Base-by-base conservation (phyloP, 2,888 invertebrate species). In the Cephus pulcher region DNA sequence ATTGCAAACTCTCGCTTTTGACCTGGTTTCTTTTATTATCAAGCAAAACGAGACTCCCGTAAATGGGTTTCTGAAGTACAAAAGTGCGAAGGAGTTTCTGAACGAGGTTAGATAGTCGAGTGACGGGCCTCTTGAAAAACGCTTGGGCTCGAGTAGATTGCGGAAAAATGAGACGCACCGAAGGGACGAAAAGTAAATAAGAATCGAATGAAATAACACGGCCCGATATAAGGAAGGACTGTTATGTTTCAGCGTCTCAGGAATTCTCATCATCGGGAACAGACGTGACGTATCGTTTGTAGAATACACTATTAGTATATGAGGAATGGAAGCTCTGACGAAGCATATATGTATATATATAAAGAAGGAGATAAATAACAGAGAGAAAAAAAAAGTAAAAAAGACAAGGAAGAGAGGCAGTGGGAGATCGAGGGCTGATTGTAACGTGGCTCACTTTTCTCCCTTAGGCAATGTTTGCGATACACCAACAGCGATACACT, bases 381-480 rank as follows among this genome's bases (percentile, higher is more conserved):
- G 15, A 4, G 4, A 40, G 15, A 40, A 15, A 15, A 40, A 40
- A 40, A 40, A 35, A 35, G 11, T 11, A 35, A 40, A 40, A 4
- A 37, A 40, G 15, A 40, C 40, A 40, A 40, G 40, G 40, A 40
- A 40, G 15, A 40, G 40, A 40, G 4, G 15, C 40, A 15, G 15
- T 15, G 40, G 6, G 15, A 40, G 40, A 40, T 40, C 80, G 76
- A 81, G 82, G 85, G 85, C 82, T 79, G 85, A 88, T 86, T 87
- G 86, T 86, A 87, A 86, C 86, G 86, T 88, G 87, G 86, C 88
- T 89, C 88, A 89, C 89, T 89, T 89, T 88, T 89, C 85, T 86
- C 88, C 87, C 85, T 82, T 84, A 86, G 87, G 88, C 82, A 75
- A 77, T 77, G 75, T 74, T 32, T 32, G 30, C 71, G 73, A 69